These are phyloP conservation scores for Allolobophora icterica DNA, from an alignment of 2,888 invertebrate species.

Conservation along the genomic window DNA sequence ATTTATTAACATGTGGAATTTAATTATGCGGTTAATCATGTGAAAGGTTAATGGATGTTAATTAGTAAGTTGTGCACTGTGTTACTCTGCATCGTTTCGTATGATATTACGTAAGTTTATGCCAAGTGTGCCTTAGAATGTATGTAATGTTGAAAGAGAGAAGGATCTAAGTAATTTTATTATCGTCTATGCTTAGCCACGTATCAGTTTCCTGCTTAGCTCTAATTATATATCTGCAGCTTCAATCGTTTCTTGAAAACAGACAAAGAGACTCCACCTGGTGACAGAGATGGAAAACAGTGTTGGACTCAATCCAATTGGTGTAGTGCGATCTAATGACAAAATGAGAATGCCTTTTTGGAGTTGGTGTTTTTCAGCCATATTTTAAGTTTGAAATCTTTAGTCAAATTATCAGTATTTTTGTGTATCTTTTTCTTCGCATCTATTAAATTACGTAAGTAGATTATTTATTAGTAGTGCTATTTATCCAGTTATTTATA, in stretches of 20 bases:
- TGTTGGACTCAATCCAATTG: no score
- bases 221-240: neutral
- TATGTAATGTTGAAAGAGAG: neutral
- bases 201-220: neutral
- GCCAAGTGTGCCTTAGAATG: neutral
- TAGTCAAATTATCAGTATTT: slow-evolving; percentile 29
- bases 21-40: neutral
- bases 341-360: neutral
- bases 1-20: neutral
- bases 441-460: slow-evolving; percentile 1
- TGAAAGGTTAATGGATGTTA: neutral
- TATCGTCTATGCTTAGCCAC: neutral
- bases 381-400: neutral
- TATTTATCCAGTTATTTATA: neutral
- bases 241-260: no score
- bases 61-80: neutral
- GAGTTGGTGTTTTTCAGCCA: neutral
- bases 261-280: no score
- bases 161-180: neutral
- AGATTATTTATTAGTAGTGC: neutral
- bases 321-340: no score
- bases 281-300: neutral
- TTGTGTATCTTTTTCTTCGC: neutral
- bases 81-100: neutral
- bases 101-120: neutral